Base-by-base conservation (phyloP, 2,113 vertebrate species). In the Antennarius striatus region DNA sequence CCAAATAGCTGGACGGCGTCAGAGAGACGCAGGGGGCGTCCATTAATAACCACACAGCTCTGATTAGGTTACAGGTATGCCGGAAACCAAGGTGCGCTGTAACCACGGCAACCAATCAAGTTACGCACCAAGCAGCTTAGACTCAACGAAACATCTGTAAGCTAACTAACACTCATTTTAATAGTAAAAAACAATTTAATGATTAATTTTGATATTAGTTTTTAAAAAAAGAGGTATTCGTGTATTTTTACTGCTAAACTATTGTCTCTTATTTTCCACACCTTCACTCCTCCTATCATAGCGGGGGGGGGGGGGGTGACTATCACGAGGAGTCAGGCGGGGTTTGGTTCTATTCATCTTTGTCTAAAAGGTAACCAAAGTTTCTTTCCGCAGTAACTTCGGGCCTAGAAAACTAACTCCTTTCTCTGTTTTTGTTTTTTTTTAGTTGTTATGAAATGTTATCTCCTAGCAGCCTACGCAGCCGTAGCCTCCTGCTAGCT, bases 321-420 rank as follows among this genome's bases (percentile, higher is more conserved):
- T 80, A 69, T 86, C 86, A 84, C 80, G 75, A 81, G 84, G 76
- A 59, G 60, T 51, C 10, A 65, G 4, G 36, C 42, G 28, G 62
- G 59, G 28, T 56, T 58, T 49, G 62, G 15, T 73, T 67, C 53
- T 32, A 48, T 71, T 80, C 49, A 65, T 55, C 5, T 61, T 39
- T 4, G 58, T 56, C 10, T 16, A 6, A 63, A n/a, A 75, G 13
- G 60, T 55, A 63, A 61, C 29, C 28, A 15, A 30, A n/a, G 46
- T 30, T 7, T 40, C 10, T 40, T 40, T 40, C 39, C 39, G 39
- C 39, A 40, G 39, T 47, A 16, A 11, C 13, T 5, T 11, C 16
- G 28, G 6, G 10, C 7, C 17, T 42, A 36, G 1, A 42, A 40
- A 42, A 42, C 11, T 6, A 14, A 42, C 12, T 6, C 0, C 13